phyloP scores from a whole-genome alignment of 2,888 invertebrate genomes.

The Amaurobius ferox region DNA sequence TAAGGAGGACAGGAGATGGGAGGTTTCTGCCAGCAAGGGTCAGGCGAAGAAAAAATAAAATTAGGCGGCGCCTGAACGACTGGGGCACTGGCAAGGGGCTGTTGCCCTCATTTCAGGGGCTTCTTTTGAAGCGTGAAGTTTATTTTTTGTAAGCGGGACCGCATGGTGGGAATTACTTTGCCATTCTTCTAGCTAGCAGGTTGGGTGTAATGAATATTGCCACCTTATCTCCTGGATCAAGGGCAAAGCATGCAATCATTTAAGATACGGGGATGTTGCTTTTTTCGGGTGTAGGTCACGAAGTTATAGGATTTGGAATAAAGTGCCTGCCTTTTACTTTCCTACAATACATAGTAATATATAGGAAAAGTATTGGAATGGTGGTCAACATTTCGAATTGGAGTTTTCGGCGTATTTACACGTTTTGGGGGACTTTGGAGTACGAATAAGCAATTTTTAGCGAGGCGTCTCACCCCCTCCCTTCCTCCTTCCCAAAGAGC shows the following conservation, averaged over 20 bases:
- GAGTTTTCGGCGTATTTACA: too few relatives aligned
- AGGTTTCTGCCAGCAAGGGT: neutral
- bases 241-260: neutral
- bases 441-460: too few relatives aligned
- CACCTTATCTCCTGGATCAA: neutral
- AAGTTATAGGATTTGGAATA: too few relatives aligned
- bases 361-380: too few relatives aligned
- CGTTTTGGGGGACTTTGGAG: too few relatives aligned
- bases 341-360: too few relatives aligned
- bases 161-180: neutral
- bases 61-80: neutral
- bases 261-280: too few relatives aligned
- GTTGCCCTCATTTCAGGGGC: constrained; percentile 1
- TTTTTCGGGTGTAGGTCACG: too few relatives aligned
- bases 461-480: too few relatives aligned
- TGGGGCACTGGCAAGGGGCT: neutral
- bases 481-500: too few relatives aligned
- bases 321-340: too few relatives aligned
- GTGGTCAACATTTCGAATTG: too few relatives aligned
- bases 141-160: neutral
- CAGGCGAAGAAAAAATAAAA: neutral
- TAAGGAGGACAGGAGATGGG: neutral
- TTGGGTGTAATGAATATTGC: neutral
- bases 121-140: neutral
- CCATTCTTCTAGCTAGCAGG: neutral